These are phyloP conservation scores for Micromussa lordhowensis DNA, from an alignment of 92 coral and sea anemone species.

Conservation along the genomic window DNA sequence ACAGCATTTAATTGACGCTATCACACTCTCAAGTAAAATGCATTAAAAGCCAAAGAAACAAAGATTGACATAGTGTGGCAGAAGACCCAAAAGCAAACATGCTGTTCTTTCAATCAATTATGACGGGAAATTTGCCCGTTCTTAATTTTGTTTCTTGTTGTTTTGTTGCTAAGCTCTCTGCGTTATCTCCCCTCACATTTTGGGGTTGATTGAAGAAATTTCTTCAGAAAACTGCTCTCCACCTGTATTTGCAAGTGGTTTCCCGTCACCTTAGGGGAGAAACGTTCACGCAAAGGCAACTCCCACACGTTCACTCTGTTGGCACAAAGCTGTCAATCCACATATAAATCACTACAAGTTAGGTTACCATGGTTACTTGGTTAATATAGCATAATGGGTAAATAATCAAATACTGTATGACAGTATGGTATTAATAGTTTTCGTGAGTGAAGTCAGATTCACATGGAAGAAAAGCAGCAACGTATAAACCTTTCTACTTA, in stretches of 20 bases:
- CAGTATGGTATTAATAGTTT: neutral
- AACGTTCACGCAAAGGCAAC: neutral
- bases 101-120: neutral
- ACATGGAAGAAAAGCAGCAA: neutral
- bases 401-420: neutral
- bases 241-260: neutral
- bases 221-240: neutral
- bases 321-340: no score
- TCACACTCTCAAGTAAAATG: neutral
- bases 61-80: neutral
- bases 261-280: neutral
- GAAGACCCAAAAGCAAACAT: neutral
- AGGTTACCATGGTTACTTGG: neutral
- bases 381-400: neutral
- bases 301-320: conserved; percentile 2
- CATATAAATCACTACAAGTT: no score
- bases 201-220: neutral
- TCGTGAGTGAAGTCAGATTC: neutral
- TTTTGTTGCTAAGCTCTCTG: neutral
- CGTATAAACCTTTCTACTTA: neutral
- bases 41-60: neutral
- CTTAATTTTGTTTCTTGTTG: neutral
- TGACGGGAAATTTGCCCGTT: neutral
- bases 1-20: neutral
- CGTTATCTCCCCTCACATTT: neutral